These are phyloP conservation scores for Hydraecia micacea DNA, from an alignment of 2,888 invertebrate genomes.

Conservation along the genomic window DNA sequence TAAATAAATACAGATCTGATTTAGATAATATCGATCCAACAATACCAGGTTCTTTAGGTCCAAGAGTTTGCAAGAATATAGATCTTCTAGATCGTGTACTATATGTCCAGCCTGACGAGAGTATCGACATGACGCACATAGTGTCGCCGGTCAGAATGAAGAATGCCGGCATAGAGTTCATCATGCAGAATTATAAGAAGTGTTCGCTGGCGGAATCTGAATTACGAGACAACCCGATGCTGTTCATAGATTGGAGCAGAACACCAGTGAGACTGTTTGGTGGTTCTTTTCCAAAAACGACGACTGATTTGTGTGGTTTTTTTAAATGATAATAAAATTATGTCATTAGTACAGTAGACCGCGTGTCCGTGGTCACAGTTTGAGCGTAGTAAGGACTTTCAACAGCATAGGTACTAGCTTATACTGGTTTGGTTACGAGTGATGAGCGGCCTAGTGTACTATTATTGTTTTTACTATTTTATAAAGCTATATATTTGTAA, in stretches of 20 bases:
- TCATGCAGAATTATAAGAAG: slow-evolving; percentile 82
- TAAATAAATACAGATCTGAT: slow-evolving; percentile 81
- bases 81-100: slow-evolving; percentile 77
- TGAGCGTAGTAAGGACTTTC: neutral
- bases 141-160: slow-evolving; percentile 79
- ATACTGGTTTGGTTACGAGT: neutral
- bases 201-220: slow-evolving; percentile 80
- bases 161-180: slow-evolving; percentile 81
- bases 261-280: slow-evolving; percentile 92
- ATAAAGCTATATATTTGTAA: neutral
- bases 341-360: neutral
- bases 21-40: slow-evolving; percentile 70
- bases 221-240: slow-evolving; percentile 73
- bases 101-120: slow-evolving; percentile 83
- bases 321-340: slow-evolving; percentile 71
- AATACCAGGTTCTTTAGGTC: slow-evolving; percentile 77
- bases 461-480: slow-evolving; percentile 10
- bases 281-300: slow-evolving; percentile 91
- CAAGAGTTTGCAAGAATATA: slow-evolving; percentile 81
- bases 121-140: slow-evolving; percentile 81
- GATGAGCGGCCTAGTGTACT: neutral
- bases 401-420: neutral
- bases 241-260: slow-evolving; percentile 91
- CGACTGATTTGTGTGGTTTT: slow-evolving; percentile 90
- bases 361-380: neutral